Percentiles rank a stretch among this genome's conserved stretches.
Evolutionary conservation across 1,140 invertebrate genomes (phyloP).

Genomic region (Cydia fagiglandana): DNA sequence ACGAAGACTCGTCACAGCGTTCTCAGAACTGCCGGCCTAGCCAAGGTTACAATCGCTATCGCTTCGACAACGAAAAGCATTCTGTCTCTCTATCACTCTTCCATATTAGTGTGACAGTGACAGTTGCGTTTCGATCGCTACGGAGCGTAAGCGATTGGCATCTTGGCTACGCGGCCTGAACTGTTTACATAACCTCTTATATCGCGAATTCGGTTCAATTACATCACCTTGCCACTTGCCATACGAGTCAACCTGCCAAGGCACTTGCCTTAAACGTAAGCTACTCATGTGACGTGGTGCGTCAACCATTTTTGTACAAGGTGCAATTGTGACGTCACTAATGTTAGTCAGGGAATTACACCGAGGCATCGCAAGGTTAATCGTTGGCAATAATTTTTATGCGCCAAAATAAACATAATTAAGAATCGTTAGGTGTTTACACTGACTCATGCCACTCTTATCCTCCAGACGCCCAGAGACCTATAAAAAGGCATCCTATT

Average conservation of each 20-base stretch:
- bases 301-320: neutral
- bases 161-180: too few relatives aligned
- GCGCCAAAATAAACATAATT: neutral
- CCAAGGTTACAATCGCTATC: too few relatives aligned
- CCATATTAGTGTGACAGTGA: too few relatives aligned
- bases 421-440: neutral
- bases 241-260: neutral
- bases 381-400: neutral
- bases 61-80: too few relatives aligned
- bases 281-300: neutral
- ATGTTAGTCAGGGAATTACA: neutral
- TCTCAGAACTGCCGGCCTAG: too few relatives aligned
- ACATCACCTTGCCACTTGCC: slow-evolving; percentile 3
- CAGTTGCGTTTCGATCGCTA: too few relatives aligned
- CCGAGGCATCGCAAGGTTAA: neutral
- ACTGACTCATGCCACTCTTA: neutral
- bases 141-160: too few relatives aligned
- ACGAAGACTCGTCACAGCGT: neutral
- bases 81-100: too few relatives aligned
- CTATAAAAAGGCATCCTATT: too few relatives aligned
- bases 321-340: slow-evolving; percentile 6
- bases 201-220: neutral
- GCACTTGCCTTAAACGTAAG: neutral
- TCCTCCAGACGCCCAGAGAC: too few relatives aligned
- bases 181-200: slow-evolving; percentile 5